phyloP scores from a whole-genome alignment of 2,888 invertebrate species.

The Agrotis exclamationis region DNA sequence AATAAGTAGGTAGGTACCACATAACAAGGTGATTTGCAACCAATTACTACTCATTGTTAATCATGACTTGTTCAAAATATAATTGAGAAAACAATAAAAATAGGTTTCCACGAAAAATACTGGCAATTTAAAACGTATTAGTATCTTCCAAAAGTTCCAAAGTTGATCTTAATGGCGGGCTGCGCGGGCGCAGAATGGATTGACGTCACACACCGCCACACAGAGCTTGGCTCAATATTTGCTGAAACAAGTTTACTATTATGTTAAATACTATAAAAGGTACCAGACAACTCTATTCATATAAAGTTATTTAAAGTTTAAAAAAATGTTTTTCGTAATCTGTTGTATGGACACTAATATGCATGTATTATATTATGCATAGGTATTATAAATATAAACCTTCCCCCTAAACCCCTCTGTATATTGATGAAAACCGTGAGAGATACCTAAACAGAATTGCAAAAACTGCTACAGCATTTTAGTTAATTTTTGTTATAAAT shows the following conservation, averaged over 20 bases:
- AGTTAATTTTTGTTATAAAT: background rate
- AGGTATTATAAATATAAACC: too few species aligned
- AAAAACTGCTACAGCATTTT: too few species aligned
- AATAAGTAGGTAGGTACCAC: background rate
- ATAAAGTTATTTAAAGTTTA: background rate
- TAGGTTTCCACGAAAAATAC: conserved; percentile 7
- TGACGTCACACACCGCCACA: conserved; percentile 33
- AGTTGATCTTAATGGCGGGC: conserved; percentile 4
- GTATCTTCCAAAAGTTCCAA: conserved; percentile 14
- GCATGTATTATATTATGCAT: too few species aligned
- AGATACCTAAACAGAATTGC: too few species aligned
- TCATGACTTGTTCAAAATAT: conserved; percentile 36
- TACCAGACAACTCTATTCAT: background rate
- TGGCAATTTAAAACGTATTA: conserved; percentile 44
- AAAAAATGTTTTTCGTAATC: background rate
- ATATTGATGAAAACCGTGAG: too few species aligned
- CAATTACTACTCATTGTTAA: conserved; percentile 1
- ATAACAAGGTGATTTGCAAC: background rate
- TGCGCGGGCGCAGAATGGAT: conserved; percentile 10
- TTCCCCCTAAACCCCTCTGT: too few species aligned
- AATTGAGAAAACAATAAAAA: conserved; percentile 13
- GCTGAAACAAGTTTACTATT: background rate
- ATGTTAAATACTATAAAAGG: background rate
- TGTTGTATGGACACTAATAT: too few species aligned
- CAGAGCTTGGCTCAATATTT: conserved; percentile 18